A percentile compares a stretch with the other conserved stretches of the same genome.
Evolutionary conservation across 2,113 vertebrate species (phyloP).

Genomic region (Hemicordylus capensis): DNA sequence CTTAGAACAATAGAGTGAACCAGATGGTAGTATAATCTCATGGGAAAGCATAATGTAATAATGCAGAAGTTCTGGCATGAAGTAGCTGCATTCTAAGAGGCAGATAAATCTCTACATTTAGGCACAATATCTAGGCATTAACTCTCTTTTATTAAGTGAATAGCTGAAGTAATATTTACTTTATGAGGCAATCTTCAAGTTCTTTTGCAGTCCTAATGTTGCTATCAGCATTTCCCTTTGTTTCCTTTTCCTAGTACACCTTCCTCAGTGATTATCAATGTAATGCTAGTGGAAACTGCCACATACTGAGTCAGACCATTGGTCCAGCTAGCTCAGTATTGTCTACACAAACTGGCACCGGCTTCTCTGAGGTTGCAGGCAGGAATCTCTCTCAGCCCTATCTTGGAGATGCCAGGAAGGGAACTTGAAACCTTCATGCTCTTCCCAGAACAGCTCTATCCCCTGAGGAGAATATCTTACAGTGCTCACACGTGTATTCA

Average conservation of each 20-base stretch:
- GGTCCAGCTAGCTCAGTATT: no score
- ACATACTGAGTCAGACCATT: no score
- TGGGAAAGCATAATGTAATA: slow-evolving; percentile 51
- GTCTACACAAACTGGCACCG: no score
- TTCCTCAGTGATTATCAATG: not conserved
- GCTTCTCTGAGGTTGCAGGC: no score
- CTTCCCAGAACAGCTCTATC: no score
- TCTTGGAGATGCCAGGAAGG: no score
- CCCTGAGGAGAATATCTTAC: no score
- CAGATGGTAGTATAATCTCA: slow-evolving; percentile 50
- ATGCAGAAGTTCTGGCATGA: slow-evolving; percentile 56
- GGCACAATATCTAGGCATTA: slow-evolving; percentile 57
- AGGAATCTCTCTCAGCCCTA: no score
- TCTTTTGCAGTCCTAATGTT: slow-evolving; percentile 39
- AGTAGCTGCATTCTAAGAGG: slow-evolving; percentile 49
- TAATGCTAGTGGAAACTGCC: no score
- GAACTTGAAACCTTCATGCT: no score
- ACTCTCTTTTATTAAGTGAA: slow-evolving; percentile 56
- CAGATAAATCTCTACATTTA: slow-evolving; percentile 60
- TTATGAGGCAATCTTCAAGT: slow-evolving; percentile 63
- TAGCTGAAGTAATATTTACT: slow-evolving; percentile 61
- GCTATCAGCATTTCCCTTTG: slow-evolving; percentile 30
- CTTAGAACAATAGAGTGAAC: slow-evolving; percentile 60
- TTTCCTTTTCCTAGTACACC: not conserved
- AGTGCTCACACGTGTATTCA: no score